Evolutionary conservation across 1,140 invertebrate genomes (phyloP), one percentile per base, ranked within the genome.

Genomic region (Trypoxylus dichotomus): DNA sequence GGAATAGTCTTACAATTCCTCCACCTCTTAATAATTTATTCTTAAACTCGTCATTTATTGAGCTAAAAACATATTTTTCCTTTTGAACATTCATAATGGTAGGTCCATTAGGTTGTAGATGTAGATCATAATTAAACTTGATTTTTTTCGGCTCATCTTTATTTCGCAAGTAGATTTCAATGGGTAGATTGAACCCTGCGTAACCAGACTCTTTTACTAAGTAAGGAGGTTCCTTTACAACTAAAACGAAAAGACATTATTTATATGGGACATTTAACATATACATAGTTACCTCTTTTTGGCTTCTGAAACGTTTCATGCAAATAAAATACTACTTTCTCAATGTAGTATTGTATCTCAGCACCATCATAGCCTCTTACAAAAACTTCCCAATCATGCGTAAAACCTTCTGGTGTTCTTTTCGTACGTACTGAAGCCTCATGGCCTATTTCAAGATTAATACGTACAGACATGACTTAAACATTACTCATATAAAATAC

Each of bases 301-400:
- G 96, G 96, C 83, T 96, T 97, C 5, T 91, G 91, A 89, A 98
- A 99, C 42, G 95, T 96, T 75, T 95, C 92, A 84, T 98, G 97
- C 10, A 98, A 90, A 84, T 93, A 87, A 86, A 98, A 98, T 3
- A 98, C 93, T 80, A 99, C 96, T 91, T 96, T 98, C 73, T 98
- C 97, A 54, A 98, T 91, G 90, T 95, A 98, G 84, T 95, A 90
- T 81, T 95, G 91, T 80, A 98, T 97, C 82, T 95, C 92, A 79
- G 92, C 90, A 79, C 93, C 92, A 82, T 97, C 94, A 80, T 91
- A 90, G 77, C 96, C 96, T 80, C 94, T 89, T 3, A 99, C 95
- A 89, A 95, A 98, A n/a, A 98, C 92, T 86, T 96, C 95, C 97
- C 97, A 99, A 85, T 98, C 97, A 88, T 99, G 97, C 80, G 97